These are phyloP conservation scores for Cyclargus thomasi DNA, from an alignment of 1,140 invertebrate genomes.

Conservation along the genomic window DNA sequence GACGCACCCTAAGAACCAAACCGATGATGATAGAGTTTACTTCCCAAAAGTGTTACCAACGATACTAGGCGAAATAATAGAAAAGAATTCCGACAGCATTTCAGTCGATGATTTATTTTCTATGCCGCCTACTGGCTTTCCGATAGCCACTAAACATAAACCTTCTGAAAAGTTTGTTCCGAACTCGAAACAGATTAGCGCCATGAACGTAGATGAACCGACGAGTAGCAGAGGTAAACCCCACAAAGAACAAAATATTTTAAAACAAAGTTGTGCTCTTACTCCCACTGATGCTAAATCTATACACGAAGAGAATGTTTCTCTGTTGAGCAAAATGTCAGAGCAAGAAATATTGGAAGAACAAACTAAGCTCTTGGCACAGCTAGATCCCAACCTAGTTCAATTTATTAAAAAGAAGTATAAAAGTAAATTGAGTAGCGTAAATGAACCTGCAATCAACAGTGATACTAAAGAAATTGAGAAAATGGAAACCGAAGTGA, in stretches of 20 bases:
- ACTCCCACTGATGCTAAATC: conserved; percentile 73
- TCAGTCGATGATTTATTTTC: conserved; percentile 32
- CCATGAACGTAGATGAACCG: conserved; percentile 60
- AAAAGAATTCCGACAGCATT: conserved; percentile 68
- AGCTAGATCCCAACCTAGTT: conserved; percentile 80
- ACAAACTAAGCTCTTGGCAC: conserved; percentile 79
- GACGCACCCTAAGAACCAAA: conserved; percentile 32
- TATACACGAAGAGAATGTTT: conserved; percentile 86
- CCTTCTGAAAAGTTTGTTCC: conserved; percentile 19
- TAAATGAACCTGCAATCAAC: neutral
- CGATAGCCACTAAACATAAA: conserved; percentile 42
- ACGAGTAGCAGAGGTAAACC: conserved; percentile 17
- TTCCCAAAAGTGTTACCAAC: conserved; percentile 66
- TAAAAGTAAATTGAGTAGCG: conserved; percentile 31
- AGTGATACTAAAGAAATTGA: conserved; percentile 33
- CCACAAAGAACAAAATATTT: conserved; percentile 38
- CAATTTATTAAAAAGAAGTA: conserved; percentile 80
- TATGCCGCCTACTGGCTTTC: conserved; percentile 51
- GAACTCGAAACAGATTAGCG: neutral
- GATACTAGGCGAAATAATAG: conserved; percentile 78
- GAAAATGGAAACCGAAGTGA: conserved; percentile 29
- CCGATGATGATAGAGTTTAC: conserved; percentile 68
- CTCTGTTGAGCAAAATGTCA: conserved; percentile 81
- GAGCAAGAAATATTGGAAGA: conserved; percentile 85
- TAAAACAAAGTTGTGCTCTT: conserved; percentile 74